Percentiles rank a stretch among this genome's conserved stretches.
These are phyloP conservation scores for Temnothorax nylanderi DNA, from an alignment of 1,140 invertebrate species.

Conservation along the genomic window DNA sequence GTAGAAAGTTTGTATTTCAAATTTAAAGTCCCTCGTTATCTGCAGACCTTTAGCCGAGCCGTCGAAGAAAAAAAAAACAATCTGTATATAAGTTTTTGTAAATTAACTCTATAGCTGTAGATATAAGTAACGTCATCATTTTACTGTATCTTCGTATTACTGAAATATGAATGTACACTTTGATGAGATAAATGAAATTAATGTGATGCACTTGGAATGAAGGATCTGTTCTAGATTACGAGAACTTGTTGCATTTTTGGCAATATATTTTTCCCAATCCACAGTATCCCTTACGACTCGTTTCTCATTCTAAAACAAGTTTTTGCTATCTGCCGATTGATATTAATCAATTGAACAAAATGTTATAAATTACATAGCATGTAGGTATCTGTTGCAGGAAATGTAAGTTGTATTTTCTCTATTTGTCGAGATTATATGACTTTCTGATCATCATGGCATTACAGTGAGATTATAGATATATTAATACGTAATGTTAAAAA, in stretches of 20 bases:
- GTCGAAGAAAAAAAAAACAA: constrained; percentile 24
- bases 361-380: not conserved
- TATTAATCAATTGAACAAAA: not conserved
- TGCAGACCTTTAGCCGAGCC: constrained; percentile 36
- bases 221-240: constrained; percentile 39
- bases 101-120: constrained; percentile 72
- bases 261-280: not conserved
- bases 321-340: not conserved
- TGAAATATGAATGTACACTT: constrained; percentile 73
- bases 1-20: not conserved
- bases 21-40: not conserved
- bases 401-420: constrained; percentile 41
- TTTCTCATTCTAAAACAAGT: constrained; percentile 44
- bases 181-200: constrained; percentile 70
- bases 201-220: constrained; percentile 61
- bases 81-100: constrained; percentile 75
- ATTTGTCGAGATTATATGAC: not conserved
- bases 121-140: constrained; percentile 46
- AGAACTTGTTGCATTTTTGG: not conserved
- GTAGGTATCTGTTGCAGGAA: not conserved
- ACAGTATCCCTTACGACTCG: not conserved
- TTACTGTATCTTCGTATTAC: constrained; percentile 63
- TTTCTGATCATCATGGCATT: not conserved
- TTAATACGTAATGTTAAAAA: not conserved
- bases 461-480: not conserved